phyloP scores from a whole-genome alignment of 2,113 vertebrate genomes.

The Hippocampus comes region DNA sequence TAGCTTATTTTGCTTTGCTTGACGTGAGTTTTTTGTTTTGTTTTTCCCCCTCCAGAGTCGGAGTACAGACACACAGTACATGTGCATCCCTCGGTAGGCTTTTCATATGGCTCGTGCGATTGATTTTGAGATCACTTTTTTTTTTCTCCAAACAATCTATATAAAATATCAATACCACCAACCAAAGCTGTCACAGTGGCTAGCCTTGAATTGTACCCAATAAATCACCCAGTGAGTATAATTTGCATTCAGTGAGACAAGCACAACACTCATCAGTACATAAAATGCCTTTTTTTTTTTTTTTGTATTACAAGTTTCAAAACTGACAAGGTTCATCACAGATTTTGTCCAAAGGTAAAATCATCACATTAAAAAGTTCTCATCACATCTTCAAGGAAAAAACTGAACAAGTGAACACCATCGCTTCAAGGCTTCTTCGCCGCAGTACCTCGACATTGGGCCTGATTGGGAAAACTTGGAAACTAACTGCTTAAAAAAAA shows the following conservation, averaged over 20 bases:
- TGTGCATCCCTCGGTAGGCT: too few species aligned
- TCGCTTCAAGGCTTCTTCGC: constrained; percentile 61
- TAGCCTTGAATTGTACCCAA: background rate
- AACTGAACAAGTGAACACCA: constrained; percentile 46
- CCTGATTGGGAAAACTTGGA: constrained; percentile 14
- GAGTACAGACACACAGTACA: too few species aligned
- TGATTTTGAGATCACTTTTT: too few species aligned
- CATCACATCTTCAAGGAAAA: constrained; percentile 59
- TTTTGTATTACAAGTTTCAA: constrained; percentile 69
- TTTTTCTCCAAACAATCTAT: too few species aligned
- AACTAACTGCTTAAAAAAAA: constrained; percentile 16
- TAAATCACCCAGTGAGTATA: constrained; percentile 4
- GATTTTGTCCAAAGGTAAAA: constrained; percentile 50
- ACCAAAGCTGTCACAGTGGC: background rate
- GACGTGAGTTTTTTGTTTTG: too few species aligned
- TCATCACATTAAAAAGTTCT: constrained; percentile 61
- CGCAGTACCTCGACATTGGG: constrained; percentile 54
- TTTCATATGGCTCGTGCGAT: too few species aligned
- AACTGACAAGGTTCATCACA: constrained; percentile 60
- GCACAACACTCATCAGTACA: constrained; percentile 46
- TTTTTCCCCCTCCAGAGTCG: too few species aligned
- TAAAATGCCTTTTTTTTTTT: constrained; percentile 55
- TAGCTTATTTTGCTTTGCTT: too few species aligned
- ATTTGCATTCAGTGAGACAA: constrained; percentile 26
- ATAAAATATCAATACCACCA: background rate